Percentiles rank a stretch among this genome's conserved stretches.
Evolutionary conservation across 2,113 vertebrate species (phyloP).

Genomic region (Ibidorhyncha struthersii): DNA sequence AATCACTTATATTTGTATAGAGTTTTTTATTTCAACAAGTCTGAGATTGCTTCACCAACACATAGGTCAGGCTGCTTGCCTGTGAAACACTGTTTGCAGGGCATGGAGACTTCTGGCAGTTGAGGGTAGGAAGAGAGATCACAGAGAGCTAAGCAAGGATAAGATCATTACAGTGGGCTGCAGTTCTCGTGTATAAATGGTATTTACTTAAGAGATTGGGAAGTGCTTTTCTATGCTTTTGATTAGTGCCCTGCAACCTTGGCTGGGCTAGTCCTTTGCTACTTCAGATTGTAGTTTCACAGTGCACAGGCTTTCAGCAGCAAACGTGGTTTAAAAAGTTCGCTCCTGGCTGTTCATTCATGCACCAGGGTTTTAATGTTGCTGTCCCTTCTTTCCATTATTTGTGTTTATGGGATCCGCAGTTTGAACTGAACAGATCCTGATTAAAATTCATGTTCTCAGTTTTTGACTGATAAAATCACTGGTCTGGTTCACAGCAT

Average conservation of each 20-base stretch:
- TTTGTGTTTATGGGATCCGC: background rate
- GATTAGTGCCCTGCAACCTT: background rate
- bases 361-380: background rate
- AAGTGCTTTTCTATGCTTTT: background rate
- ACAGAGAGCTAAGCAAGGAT: background rate
- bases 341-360: background rate
- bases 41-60: background rate
- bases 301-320: background rate
- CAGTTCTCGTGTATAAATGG: background rate
- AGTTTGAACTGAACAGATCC: background rate
- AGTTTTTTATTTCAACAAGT: background rate
- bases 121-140: background rate
- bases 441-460: background rate
- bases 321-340: background rate
- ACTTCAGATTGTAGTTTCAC: background rate
- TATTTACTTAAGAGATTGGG: background rate
- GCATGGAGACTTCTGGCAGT: background rate
- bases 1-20: accelerated
- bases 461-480: background rate
- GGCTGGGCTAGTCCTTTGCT: background rate
- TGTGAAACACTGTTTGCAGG: background rate
- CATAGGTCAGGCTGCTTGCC: background rate
- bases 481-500: background rate
- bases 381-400: background rate
- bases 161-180: background rate